phyloP scores from a whole-genome alignment of 2,797 vertebrate species.

The Moxostoma hubbsi region DNA sequence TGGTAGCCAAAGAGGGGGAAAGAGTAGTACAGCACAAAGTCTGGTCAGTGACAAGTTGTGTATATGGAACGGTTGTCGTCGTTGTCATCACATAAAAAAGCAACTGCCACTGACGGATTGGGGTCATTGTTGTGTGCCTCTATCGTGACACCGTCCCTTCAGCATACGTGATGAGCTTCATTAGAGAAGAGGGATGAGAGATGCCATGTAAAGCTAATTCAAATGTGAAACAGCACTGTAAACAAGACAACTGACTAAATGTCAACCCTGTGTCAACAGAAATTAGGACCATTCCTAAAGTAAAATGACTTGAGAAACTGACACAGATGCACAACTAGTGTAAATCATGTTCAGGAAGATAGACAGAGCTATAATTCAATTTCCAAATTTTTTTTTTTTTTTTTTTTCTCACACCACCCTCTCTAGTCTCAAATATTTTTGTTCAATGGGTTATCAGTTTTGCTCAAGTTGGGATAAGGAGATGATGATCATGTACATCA shows the following conservation, averaged over 20 bases:
- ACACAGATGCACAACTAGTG: conserved; percentile 23
- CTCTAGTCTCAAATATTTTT: too few species aligned
- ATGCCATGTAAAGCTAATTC: conserved; percentile 49
- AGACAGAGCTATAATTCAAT: conserved; percentile 49
- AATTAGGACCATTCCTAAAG: conserved; percentile 13
- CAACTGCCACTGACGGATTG: conserved; percentile 79
- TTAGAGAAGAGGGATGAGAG: conserved; percentile 66
- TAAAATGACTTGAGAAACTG: conserved; percentile 20
- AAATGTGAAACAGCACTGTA: conserved; percentile 36
- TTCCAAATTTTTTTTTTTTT: too few species aligned
- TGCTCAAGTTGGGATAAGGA: too few species aligned
- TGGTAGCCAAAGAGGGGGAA: neutral
- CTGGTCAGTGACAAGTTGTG: conserved; percentile 31
- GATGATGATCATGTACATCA: too few species aligned
- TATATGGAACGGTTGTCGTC: conserved; percentile 32
- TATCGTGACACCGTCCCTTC: conserved; percentile 70
- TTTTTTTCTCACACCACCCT: too few species aligned
- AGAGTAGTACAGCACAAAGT: neutral
- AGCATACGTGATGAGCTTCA: conserved; percentile 71
- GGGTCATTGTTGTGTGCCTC: conserved; percentile 74
- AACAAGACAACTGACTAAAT: conserved; percentile 69
- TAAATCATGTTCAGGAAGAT: conserved; percentile 60
- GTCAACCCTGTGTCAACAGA: conserved; percentile 35
- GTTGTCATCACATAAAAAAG: conserved; percentile 66
- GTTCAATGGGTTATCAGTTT: too few species aligned